Base-by-base conservation (phyloP, 1,140 invertebrate species). In the Drosophila nigromelanica region DNA sequence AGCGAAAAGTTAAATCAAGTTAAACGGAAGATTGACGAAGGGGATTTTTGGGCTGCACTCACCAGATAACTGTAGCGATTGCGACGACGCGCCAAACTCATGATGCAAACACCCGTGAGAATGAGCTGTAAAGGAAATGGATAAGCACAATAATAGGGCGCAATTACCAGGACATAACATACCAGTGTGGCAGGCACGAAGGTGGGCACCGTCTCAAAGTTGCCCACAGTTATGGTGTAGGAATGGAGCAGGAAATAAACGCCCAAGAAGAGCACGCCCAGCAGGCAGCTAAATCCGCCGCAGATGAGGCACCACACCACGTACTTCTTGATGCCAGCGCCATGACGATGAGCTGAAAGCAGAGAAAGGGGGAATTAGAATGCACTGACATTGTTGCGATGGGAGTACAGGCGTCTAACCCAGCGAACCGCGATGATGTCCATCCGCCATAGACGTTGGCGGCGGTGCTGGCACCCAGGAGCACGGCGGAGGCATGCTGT, bases 51-150 rank as follows among this genome's bases (percentile, higher is more conserved):
- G 14, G 15, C 30, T n/a, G 7, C n/a, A 93, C 94, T 95, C 93
- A 97, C 96, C 94, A 97, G 93, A 93, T 97, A 96, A 83, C 96
- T 96, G 92, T 97, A 97, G 82, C 97, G 93, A 92, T 97, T 97
- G 75, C 96, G 94, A 72, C 97, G 93, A 73, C 96, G 94, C 0
- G 96, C 96, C 76, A 98, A 93, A 52, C 96, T 95, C 93, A 97
- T 96, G 51, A 97, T 96, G 86, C 96, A 96, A 12, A 97, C 92
- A 0, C 97, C 97, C 66, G 97, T 97, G 42, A 97, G 93, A 40
- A 97, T 96, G 73, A 98, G 92, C 95, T 96, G 93, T 14, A 94
- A 63, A 1, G 27, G 0, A 33, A 12, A 52, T 5, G 10, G 11
- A 14, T 12, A 58, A 1, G 5, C 2, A 43, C 1, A 30, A 24